phyloP scores from a whole-genome alignment of 2,797 vertebrate species.

The Iguana delicatissima region DNA sequence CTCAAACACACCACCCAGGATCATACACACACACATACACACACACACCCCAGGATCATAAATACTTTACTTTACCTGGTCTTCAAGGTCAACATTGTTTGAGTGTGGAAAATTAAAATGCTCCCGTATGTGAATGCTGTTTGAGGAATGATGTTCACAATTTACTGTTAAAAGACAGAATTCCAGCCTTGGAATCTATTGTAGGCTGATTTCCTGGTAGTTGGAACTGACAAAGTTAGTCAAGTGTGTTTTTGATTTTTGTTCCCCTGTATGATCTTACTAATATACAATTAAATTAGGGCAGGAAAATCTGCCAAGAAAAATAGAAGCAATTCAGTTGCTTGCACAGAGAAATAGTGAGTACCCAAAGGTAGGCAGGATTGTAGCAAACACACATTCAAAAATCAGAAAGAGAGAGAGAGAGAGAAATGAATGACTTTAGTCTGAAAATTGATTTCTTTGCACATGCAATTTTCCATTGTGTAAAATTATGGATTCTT shows the following conservation, averaged over 20 bases:
- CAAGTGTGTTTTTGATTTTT: conserved; percentile 34
- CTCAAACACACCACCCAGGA: conserved; percentile 66
- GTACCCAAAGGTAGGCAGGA: not conserved
- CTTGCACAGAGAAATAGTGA: conserved; percentile 37
- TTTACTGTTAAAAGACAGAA: conserved; percentile 64
- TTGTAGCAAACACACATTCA: not conserved
- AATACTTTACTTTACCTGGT: conserved; percentile 84
- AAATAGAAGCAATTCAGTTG: conserved; percentile 32
- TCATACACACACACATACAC: conserved; percentile 79
- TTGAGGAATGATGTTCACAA: not conserved
- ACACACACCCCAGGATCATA: conserved; percentile 74
- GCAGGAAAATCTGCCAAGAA: conserved; percentile 45
- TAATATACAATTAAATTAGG: conserved; percentile 67
- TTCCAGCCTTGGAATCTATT: conserved; percentile 57
- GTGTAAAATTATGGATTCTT: not conserved
- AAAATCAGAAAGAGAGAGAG: not conserved
- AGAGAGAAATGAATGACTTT: conserved; percentile 25
- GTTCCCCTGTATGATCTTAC: conserved; percentile 62
- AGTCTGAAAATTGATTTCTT: conserved; percentile 38
- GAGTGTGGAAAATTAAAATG: conserved; percentile 82
- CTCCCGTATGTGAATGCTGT: conserved; percentile 68
- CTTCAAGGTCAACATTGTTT: conserved; percentile 78
- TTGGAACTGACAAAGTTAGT: conserved; percentile 60
- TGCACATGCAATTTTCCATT: not conserved
- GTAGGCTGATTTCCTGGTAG: conserved; percentile 39